phyloP scores from a whole-genome alignment of 2,888 invertebrate species.

The Heliconius sara region DNA sequence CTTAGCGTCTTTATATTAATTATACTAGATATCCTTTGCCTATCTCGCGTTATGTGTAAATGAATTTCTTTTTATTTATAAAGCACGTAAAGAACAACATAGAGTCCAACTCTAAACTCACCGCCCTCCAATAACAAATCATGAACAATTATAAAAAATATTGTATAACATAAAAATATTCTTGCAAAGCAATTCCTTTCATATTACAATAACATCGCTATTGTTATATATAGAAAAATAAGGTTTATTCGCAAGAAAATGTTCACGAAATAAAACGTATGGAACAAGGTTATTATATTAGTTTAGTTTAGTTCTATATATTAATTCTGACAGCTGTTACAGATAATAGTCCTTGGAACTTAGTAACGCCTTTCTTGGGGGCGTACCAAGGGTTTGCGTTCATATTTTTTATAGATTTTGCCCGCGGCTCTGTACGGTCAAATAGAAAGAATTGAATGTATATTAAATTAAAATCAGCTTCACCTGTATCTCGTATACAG shows the following conservation, averaged over 20 bases:
- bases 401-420: neutral
- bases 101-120: too few relatives aligned
- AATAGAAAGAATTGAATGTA: too few relatives aligned
- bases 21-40: too few relatives aligned
- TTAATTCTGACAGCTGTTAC: constrained; percentile 37
- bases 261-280: neutral
- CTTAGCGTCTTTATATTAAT: too few relatives aligned
- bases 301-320: constrained; percentile 10
- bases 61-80: too few relatives aligned
- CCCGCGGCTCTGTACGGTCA: neutral
- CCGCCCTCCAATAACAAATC: neutral
- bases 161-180: neutral
- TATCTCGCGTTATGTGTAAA: too few relatives aligned
- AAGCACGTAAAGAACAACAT: too few relatives aligned
- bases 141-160: neutral
- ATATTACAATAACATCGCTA: neutral
- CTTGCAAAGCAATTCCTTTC: neutral
- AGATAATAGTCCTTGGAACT: constrained; percentile 33
- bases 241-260: neutral
- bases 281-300: constrained; percentile 3
- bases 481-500: too few relatives aligned
- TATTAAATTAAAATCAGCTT: too few relatives aligned
- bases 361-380: constrained; percentile 32
- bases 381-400: constrained; percentile 18
- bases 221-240: constrained; percentile 1